Conservation (phyloP, 2,113 vertebrate species). For the Gnathochromis pfefferi region DNA sequence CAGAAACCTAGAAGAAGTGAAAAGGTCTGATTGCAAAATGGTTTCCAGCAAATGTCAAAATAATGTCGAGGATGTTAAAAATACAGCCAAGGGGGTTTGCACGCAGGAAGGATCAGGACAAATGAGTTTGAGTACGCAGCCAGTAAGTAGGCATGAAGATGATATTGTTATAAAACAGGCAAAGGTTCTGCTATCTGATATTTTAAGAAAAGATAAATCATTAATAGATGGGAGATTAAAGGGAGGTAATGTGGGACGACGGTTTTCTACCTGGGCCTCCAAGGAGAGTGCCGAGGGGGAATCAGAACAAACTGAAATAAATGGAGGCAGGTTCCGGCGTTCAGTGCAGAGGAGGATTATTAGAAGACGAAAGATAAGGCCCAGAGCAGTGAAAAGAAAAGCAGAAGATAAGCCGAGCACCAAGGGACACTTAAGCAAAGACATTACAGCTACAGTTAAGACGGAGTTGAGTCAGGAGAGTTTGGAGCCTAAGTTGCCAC, state of each 20-base stretch:
- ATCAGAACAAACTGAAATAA: neutral
- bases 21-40: neutral
- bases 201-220: slow-evolving; percentile 52
- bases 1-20: neutral
- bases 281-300: neutral
- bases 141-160: neutral
- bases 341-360: neutral
- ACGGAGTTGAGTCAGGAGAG: neutral
- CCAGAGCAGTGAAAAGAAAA: slow-evolving; percentile 24
- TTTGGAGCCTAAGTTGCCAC: neutral
- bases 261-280: neutral
- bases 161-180: slow-evolving; percentile 63
- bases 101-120: neutral
- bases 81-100: neutral
- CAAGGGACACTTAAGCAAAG: neutral
- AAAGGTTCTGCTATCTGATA: slow-evolving; percentile 64
- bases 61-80: neutral
- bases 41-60: neutral
- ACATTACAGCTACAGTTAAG: neutral
- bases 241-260: neutral
- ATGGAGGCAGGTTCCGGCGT: neutral
- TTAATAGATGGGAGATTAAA: neutral
- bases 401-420: neutral
- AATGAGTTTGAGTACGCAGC: neutral
- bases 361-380: neutral